Base-by-base conservation (phyloP, 2,888 invertebrate species). In the Macrophya alboannulata region DNA sequence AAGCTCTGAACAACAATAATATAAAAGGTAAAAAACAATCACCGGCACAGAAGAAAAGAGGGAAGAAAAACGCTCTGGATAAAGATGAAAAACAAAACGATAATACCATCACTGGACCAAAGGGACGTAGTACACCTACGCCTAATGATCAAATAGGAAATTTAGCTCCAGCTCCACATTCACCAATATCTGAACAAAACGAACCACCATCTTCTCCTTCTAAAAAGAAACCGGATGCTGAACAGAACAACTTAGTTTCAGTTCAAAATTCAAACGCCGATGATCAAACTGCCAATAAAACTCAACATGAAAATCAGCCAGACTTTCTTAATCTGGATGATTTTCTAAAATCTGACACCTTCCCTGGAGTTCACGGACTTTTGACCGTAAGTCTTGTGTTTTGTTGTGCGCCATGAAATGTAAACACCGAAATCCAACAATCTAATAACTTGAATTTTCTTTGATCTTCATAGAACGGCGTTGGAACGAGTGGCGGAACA, bases 301-400 rank as follows among this genome's bases (percentile, higher is more conserved):
- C 72, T 17, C 86, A 89, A 84, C 89, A 83, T 59, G 88, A 9
- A 51, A 87, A 86, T 40, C 90, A 89, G 76, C 87, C 91, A 15
- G 95, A 96, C 89, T 97, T 98, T n/a, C n/a, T n/a, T 92, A 97
- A 97, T 94, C 95, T 98, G 87, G 98, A 98, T 90, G 97, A 97
- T 88, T 97, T 98, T 92, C 95, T 98, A 88, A 97, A 97, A 91
- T 96, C 97, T 89, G 98, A 98, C 91, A 95, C 96, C 86, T 96
- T 98, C 90, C 96, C 97, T 37, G 96, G 96, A 84, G 95, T 97
- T 87, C 96, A 97, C 72, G 96, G 96, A 82, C 94, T 97, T 81
- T 94, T 97, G 43, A 95, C 97, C 88, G 97, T 97, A 93, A 94
- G 95, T 92, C 79, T 84, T 84, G 45, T 74, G 72, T 12, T n/a